Evolutionary conservation across 2,888 invertebrate species (phyloP).

Genomic region (Nephrotoma guestfalica): DNA sequence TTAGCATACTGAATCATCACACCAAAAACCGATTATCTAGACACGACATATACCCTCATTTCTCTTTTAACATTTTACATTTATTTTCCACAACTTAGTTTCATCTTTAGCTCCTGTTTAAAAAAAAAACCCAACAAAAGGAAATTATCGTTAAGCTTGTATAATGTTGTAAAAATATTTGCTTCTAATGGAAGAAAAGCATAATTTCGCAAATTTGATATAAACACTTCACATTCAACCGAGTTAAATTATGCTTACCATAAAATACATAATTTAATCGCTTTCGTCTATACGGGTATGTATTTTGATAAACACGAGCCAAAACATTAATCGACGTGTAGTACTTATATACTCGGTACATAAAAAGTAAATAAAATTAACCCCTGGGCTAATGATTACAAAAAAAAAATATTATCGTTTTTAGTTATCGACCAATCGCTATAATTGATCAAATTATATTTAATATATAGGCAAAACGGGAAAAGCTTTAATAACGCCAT

Average conservation of each 20-base stretch:
- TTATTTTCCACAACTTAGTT: neutral
- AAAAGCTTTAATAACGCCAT: neutral
- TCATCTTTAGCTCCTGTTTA: neutral
- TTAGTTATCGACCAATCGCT: neutral
- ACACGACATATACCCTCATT: neutral
- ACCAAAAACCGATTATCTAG: neutral
- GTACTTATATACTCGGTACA: neutral
- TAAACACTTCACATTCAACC: no score
- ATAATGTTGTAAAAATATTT: no score
- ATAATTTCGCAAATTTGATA: no score
- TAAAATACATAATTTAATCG: neutral
- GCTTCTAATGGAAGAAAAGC: no score
- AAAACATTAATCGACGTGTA: neutral
- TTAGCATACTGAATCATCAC: neutral
- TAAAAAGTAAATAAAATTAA: neutral
- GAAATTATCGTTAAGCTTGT: neutral
- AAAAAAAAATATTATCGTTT: neutral
- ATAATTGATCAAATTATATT: neutral
- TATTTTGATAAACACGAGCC: neutral
- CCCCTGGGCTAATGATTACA: neutral
- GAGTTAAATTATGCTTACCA: neutral
- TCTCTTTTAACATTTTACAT: neutral
- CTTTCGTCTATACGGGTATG: no score
- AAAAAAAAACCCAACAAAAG: neutral
- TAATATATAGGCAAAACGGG: neutral